Conservation (phyloP, 2,113 vertebrate species). For the Leptobrachium leishanense region DNA sequence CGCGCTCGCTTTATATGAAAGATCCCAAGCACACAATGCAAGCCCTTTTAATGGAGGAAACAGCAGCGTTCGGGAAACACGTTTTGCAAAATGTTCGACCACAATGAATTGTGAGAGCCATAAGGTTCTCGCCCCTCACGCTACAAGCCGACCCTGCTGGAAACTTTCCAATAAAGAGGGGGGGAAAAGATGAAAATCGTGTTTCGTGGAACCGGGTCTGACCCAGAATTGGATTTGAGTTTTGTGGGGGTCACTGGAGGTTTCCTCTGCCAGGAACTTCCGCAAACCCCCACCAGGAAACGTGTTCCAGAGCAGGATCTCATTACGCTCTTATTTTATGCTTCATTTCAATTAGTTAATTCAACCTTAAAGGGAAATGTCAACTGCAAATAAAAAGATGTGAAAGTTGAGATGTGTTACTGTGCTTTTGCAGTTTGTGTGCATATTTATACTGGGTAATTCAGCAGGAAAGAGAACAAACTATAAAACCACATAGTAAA, state of each 20-base stretch:
- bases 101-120: slow-evolving; percentile 23
- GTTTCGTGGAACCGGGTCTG: slow-evolving; percentile 57
- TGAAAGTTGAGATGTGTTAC: slow-evolving; percentile 57
- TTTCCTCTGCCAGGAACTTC: slow-evolving; percentile 74
- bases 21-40: slow-evolving; percentile 7
- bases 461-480: neutral
- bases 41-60: slow-evolving; percentile 23
- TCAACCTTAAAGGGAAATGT: slow-evolving; percentile 59
- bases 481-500: no score
- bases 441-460: slow-evolving; percentile 56
- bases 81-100: slow-evolving; percentile 15
- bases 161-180: slow-evolving; percentile 58
- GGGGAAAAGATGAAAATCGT: slow-evolving; percentile 42
- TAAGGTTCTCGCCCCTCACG: slow-evolving; percentile 28
- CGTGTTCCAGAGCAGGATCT: slow-evolving; percentile 64
- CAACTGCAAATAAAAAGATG: slow-evolving; percentile 64
- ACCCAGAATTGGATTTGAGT: slow-evolving; percentile 64
- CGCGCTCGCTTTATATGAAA: neutral
- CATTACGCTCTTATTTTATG: slow-evolving; percentile 74
- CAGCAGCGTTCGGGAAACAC: neutral
- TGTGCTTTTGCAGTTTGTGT: slow-evolving; percentile 56
- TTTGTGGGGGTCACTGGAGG: slow-evolving; percentile 57
- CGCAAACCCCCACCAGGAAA: slow-evolving; percentile 69
- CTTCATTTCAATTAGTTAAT: slow-evolving; percentile 77
- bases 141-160: slow-evolving; percentile 41